phyloP scores from a whole-genome alignment of 2,888 invertebrate species.

The Leptinotarsa juncta region DNA sequence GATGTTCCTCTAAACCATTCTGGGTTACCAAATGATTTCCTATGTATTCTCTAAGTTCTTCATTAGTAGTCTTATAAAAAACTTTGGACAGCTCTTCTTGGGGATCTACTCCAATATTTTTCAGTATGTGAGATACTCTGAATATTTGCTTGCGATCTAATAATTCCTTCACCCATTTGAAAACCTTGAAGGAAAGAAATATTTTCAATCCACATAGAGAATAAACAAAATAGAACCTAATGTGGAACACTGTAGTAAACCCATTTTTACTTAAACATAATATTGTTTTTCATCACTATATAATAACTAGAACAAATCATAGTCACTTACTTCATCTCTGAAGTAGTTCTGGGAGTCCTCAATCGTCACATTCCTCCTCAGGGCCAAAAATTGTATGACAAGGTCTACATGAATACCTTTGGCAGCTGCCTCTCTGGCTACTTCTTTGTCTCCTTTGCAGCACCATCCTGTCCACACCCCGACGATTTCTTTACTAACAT shows the following conservation, averaged over 20 bases:
- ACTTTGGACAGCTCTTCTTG: constrained; percentile 70
- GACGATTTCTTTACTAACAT: constrained; percentile 57
- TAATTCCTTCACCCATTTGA: constrained; percentile 74
- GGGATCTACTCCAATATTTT: constrained; percentile 73
- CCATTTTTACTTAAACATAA: no score
- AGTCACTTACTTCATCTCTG: constrained; percentile 67
- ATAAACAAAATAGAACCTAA: no score
- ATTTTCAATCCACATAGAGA: background rate
- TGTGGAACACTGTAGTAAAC: no score
- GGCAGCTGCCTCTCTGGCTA: constrained; percentile 76
- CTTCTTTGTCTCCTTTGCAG: constrained; percentile 72
- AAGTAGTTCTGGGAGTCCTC: constrained; percentile 70
- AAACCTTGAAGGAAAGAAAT: constrained; percentile 66
- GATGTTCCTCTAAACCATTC: constrained; percentile 59
- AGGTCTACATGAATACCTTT: constrained; percentile 74
- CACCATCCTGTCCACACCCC: constrained; percentile 76
- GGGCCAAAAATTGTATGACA: constrained; percentile 71
- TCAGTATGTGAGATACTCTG: constrained; percentile 74
- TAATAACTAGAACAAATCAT: background rate
- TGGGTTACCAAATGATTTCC: constrained; percentile 73
- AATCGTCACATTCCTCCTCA: constrained; percentile 69
- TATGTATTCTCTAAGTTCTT: constrained; percentile 74
- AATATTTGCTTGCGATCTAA: constrained; percentile 73
- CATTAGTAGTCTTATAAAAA: constrained; percentile 71
- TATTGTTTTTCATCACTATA: no score